phyloP scores from a whole-genome alignment of 2,888 invertebrate species.

The Oxystoma pomonae region DNA sequence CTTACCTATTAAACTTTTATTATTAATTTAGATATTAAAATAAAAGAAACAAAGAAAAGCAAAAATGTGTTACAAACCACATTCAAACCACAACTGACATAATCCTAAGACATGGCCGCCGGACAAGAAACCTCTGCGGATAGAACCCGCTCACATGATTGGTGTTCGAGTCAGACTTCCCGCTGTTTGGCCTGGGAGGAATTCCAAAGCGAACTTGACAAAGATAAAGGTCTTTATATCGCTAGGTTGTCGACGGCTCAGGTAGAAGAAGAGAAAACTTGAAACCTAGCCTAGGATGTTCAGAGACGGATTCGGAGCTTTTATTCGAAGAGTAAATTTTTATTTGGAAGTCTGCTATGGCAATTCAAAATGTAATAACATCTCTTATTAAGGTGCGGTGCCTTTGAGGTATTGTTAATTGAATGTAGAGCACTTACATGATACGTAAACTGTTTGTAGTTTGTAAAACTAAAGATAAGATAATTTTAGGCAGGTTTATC shows the following conservation, averaged over 20 bases:
- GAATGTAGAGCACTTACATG: too few species aligned
- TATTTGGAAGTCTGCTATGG: too few species aligned
- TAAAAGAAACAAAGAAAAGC: conserved; percentile 7
- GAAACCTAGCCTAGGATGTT: not conserved
- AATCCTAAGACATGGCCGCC: conserved; percentile 25
- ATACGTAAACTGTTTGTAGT: too few species aligned
- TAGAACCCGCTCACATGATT: conserved; percentile 28
- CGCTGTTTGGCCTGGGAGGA: conserved; percentile 32
- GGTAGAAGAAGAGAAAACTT: conserved; percentile 22
- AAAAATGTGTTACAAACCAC: conserved; percentile 18
- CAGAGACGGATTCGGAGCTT: not conserved
- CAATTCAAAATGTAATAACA: too few species aligned
- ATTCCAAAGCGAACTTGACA: conserved; percentile 35
- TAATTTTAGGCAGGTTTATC: too few species aligned
- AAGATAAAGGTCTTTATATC: conserved; percentile 35
- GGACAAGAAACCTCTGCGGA: conserved; percentile 18
- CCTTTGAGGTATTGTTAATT: too few species aligned
- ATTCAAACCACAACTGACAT: conserved; percentile 22
- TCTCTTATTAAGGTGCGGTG: too few species aligned
- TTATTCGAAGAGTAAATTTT: too few species aligned
- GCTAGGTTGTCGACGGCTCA: conserved; percentile 11
- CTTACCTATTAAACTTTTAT: too few species aligned
- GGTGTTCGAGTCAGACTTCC: conserved; percentile 35
- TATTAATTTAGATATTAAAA: not conserved
- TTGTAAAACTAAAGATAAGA: too few species aligned